Conservation (phyloP, 2,888 invertebrate species). For the Nemurella pictetii region DNA sequence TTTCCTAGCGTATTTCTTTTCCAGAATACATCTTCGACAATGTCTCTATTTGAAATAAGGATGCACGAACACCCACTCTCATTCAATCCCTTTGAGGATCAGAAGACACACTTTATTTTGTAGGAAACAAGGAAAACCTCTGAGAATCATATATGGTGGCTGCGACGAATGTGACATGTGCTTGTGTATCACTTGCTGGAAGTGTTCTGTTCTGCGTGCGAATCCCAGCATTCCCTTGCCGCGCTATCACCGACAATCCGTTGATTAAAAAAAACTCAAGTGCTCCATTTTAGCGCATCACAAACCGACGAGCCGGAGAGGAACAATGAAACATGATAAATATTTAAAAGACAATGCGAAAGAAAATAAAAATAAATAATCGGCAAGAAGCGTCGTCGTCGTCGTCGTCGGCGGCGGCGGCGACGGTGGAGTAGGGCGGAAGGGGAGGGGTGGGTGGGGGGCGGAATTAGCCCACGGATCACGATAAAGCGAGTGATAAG, state of each 20-base stretch:
- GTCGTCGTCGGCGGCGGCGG: too few relatives aligned
- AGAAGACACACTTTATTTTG: too few relatives aligned
- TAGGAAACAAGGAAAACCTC: too few relatives aligned
- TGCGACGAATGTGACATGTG: too few relatives aligned
- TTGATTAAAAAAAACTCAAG: background rate
- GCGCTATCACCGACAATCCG: background rate
- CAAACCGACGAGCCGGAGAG: background rate
- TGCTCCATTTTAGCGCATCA: background rate
- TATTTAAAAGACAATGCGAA: background rate
- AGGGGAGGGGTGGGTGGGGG: too few relatives aligned
- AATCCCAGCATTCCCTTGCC: background rate
- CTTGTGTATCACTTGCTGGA: too few relatives aligned
- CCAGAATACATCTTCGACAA: background rate
- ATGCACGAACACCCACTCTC: background rate
- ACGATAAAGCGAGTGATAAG: background rate
- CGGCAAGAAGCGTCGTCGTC: too few relatives aligned
- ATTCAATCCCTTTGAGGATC: too few relatives aligned
- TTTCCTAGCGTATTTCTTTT: too few relatives aligned
- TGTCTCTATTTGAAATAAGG: background rate
- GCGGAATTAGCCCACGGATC: background rate
- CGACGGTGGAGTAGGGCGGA: too few relatives aligned
- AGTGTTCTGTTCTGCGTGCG: too few relatives aligned
- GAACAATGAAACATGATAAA: background rate
- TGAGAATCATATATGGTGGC: too few relatives aligned
- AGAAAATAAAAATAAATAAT: background rate